phyloP scores from a whole-genome alignment of 2,113 vertebrate genomes.

The Campylomormyrus numenius region DNA sequence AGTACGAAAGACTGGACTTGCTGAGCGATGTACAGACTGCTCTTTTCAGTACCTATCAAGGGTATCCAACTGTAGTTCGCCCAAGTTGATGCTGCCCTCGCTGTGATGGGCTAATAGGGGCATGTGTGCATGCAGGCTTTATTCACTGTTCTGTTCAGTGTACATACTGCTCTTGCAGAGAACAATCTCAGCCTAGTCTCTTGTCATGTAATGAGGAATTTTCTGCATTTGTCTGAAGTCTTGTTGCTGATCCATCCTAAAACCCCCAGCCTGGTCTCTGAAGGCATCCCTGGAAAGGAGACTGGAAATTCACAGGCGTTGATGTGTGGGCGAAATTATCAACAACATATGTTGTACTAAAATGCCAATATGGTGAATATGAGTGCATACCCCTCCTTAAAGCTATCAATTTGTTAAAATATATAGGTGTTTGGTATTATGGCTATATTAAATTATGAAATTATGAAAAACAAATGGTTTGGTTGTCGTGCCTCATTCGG shows the following conservation, averaged over 20 bases:
- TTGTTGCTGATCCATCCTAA: background rate
- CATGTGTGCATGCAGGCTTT: background rate
- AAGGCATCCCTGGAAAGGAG: background rate
- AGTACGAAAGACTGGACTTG: background rate
- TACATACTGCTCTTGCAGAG: background rate
- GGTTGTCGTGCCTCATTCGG: background rate
- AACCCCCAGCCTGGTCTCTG: background rate
- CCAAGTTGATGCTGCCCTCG: background rate
- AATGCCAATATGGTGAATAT: background rate
- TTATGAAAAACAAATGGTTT: background rate
- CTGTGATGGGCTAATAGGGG: background rate
- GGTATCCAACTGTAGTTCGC: background rate
- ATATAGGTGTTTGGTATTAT: background rate
- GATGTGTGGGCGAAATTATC: background rate
- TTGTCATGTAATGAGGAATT: background rate
- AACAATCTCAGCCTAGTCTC: background rate
- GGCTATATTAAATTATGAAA: background rate
- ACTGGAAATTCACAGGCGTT: background rate
- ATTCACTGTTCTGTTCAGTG: background rate
- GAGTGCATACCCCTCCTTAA: background rate
- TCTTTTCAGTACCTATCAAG: background rate
- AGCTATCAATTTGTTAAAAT: background rate
- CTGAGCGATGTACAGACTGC: background rate
- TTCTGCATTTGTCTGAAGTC: background rate
- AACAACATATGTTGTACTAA: background rate